Base-by-base conservation (phyloP, 1,140 invertebrate genomes). In the Pissodes strobi region DNA sequence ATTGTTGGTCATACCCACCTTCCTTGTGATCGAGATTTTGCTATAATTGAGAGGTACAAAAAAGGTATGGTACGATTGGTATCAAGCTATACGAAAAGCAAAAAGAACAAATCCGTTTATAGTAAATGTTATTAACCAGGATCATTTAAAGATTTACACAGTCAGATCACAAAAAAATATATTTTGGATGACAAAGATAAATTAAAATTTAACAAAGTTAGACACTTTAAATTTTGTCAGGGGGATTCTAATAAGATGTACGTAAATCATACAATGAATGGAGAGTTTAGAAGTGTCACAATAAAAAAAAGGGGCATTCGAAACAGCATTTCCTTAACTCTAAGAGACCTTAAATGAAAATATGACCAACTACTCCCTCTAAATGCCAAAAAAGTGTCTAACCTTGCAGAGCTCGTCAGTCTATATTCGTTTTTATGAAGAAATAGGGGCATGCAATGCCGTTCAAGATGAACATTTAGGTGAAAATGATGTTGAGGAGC, bases 41-140 rank as follows among this genome's bases (percentile, higher is more conserved):
- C 49, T 13, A 22, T 37, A 34, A 52, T 52, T 10, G 49, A 52
- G 13, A 52, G 34, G 10, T 30, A 30, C 12, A 52, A 34, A 37
- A 34, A 34, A 34, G n/a, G 30, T 6, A 34, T 34, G 30, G n/a
- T 8, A 34, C n/a, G 30, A 34, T n/a, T 34, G 30, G n/a, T 8
- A 34, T 34, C 30, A 34, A 34, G 30, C 30, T 34, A n/a, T 34
- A 34, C 6, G 30, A 34, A 34, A 34, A 6, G 6, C 6, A 34
- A 34, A 34, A 34, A 34, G 30, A 34, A 34, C 30, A 34, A 34
- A 34, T 34, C 30, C n/a, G 6, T 34, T 34, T n/a, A 8, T 34
- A 34, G 30, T 34, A 34, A 34, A 34, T 34, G n/a, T 34, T 34
- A 34, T 34, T 8, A 34, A 34, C 6, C 6, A 34, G 30, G n/a